phyloP scores from a whole-genome alignment of 1,140 invertebrate species.

The Drosophila obscura region DNA sequence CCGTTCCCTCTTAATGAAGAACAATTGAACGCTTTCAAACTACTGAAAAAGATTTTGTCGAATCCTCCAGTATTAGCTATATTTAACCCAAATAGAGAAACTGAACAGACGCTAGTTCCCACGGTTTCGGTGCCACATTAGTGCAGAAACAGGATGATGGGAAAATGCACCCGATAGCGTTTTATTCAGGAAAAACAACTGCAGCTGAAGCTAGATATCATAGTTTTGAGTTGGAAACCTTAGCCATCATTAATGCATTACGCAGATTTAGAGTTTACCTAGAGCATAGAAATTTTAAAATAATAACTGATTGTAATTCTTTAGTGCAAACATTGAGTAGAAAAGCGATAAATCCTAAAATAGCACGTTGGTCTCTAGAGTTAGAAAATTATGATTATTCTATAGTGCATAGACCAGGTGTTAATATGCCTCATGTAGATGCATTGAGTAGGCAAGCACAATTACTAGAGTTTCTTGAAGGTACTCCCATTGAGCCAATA shows the following conservation, averaged over 20 bases:
- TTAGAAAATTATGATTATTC: not conserved
- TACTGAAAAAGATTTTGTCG: not conserved
- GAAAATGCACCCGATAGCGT: conserved; percentile 1
- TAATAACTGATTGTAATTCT: too few species aligned
- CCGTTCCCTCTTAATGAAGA: not conserved
- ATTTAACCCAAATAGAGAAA: not conserved
- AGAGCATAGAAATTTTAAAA: too few species aligned
- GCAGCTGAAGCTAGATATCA: conserved; percentile 5
- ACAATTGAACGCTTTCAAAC: not conserved
- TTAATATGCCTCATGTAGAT: not conserved
- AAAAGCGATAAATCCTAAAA: conserved; percentile 4
- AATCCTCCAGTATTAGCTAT: conserved; percentile 1
- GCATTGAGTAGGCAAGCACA: too few species aligned
- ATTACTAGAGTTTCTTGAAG: too few species aligned
- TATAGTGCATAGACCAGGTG: not conserved
- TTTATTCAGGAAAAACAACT: conserved; percentile 2
- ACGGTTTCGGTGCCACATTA: too few species aligned
- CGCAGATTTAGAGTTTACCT: too few species aligned
- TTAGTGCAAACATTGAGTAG: not conserved
- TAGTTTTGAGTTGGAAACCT: too few species aligned
- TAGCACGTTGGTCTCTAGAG: not conserved
- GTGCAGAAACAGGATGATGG: not conserved
- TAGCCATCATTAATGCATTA: too few species aligned
- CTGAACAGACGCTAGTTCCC: not conserved
- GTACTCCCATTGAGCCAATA: too few species aligned